Conservation (phyloP, 2,888 invertebrate genomes). For the Gnatocerus cornutus region DNA sequence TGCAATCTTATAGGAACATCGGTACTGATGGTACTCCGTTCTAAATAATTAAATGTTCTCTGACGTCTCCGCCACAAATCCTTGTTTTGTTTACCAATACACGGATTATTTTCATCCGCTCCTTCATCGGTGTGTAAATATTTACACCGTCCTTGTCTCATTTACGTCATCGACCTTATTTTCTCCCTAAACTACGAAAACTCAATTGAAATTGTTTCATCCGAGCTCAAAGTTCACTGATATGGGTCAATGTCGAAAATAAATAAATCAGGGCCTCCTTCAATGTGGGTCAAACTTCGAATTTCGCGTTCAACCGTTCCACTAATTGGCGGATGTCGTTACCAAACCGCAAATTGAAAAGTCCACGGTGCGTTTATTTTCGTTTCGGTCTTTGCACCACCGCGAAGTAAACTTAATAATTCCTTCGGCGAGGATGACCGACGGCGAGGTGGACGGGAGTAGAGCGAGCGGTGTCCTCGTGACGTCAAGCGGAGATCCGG, state of each 20-base stretch:
- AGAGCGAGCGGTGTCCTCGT: slow-evolving; percentile 48
- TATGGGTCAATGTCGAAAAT: slow-evolving; percentile 23
- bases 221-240: neutral
- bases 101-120: slow-evolving; percentile 9
- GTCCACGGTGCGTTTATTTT: too few species aligned
- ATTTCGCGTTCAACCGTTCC: slow-evolving; percentile 12
- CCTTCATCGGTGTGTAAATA: slow-evolving; percentile 19
- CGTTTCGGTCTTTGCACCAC: too few species aligned
- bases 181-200: slow-evolving; percentile 9
- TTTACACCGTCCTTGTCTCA: slow-evolving; percentile 16
- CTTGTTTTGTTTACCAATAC: too few species aligned
- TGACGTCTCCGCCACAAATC: neutral
- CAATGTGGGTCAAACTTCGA: slow-evolving; percentile 22
- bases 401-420: too few species aligned
- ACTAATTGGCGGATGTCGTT: too few species aligned
- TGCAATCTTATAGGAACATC: too few species aligned
- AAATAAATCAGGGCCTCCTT: neutral
- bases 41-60: too few species aligned
- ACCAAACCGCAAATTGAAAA: too few species aligned
- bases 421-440: too few species aligned
- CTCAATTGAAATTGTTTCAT: slow-evolving; percentile 9
- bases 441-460: too few species aligned
- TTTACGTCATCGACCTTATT: slow-evolving; percentile 36
- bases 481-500: slow-evolving; percentile 53
- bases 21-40: too few species aligned